Evolutionary conservation across 2,797 vertebrate genomes (phyloP), one percentile per base, ranked within the genome.

Genomic region (Pampus argenteus): DNA sequence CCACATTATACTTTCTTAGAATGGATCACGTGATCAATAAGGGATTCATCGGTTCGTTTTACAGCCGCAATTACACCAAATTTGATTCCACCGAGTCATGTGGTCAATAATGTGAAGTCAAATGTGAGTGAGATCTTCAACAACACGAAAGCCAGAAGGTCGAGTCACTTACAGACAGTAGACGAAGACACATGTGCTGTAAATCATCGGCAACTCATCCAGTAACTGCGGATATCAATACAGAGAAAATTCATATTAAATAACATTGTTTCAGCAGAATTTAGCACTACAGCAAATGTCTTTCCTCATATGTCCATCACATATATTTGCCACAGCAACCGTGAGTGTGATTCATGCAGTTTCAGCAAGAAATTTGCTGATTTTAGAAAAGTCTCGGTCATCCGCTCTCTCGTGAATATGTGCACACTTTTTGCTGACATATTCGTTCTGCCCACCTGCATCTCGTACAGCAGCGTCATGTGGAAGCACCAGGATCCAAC

Each of bases 141-240:
- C n/a, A 61, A 18, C 40, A 84, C 26, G 20, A 57, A 23, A 70
- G 63, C 28, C 17, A 65, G 64, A 79, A 70, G 5, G 2, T 0
- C 22, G 66, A 85, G 60, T 81, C 87, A 98, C 98, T 99, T 95
- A 99, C 98, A 99, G 92, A 91, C 98, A 99, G 94, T 99, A 99
- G 83, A 99, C 96, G 89, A 99, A 98, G 57, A 99, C 86, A 62
- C 97, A 98, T 76, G 97, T 98, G 85, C 97, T 97, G 95, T 99
- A 99, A 91, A 99, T 99, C 98, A 99, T 99, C 44, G 98, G 98
- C 86, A 99, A 93, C 82, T 99, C 98, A 66, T 99, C 98, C 94
- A 99, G 92, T 45, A 99, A 93, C 98, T 99, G 82, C 78, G 92
- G 91, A 81, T 29, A 14, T 85, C 61, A 74, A 61, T 0, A 80